Percentiles rank a stretch among this genome's conserved stretches.
These are phyloP conservation scores for Torymus aiolomorphi DNA, from an alignment of 2,888 invertebrate species.

Conservation along the genomic window DNA sequence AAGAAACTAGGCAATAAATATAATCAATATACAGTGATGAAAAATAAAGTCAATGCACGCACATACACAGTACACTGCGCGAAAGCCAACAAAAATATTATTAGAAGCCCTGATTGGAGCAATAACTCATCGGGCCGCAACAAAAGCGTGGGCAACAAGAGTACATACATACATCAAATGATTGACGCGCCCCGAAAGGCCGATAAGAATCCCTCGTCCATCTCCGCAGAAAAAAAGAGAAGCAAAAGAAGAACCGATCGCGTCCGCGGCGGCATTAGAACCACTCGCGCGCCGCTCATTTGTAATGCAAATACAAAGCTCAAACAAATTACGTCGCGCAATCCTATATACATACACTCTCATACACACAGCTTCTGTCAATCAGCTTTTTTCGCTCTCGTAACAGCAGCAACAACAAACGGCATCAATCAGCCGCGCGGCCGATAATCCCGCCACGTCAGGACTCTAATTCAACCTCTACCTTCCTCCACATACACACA, in stretches of 20 bases:
- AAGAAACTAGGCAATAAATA: too few relatives aligned
- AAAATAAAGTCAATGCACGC: too few relatives aligned
- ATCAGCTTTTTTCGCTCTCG: slow-evolving; percentile 13
- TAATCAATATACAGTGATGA: too few relatives aligned
- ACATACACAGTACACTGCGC: too few relatives aligned
- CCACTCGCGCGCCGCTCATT: not conserved
- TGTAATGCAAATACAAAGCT: slow-evolving; percentile 44
- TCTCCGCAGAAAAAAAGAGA: too few relatives aligned
- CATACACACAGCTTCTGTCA: slow-evolving; percentile 23
- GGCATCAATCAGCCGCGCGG: slow-evolving; percentile 24
- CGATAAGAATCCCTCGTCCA: slow-evolving; percentile 1
- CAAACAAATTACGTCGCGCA: slow-evolving; percentile 32
- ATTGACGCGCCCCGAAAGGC: slow-evolving; percentile 13
- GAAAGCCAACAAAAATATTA: slow-evolving; percentile 1
- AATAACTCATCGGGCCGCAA: slow-evolving; percentile 12
- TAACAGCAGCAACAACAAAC: not conserved
- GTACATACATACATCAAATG: not conserved
- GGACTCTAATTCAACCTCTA: slow-evolving; percentile 24
- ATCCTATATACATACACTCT: not conserved
- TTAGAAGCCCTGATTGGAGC: not conserved
- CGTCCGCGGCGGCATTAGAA: too few relatives aligned
- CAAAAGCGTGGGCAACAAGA: slow-evolving; percentile 6
- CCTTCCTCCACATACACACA: too few relatives aligned
- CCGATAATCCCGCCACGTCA: slow-evolving; percentile 17
- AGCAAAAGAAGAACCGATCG: too few relatives aligned